Percentiles rank a stretch among this genome's conserved stretches.
These are phyloP conservation scores for Sussaba pulchella DNA, from an alignment of 2,888 invertebrate species.

Conservation along the genomic window DNA sequence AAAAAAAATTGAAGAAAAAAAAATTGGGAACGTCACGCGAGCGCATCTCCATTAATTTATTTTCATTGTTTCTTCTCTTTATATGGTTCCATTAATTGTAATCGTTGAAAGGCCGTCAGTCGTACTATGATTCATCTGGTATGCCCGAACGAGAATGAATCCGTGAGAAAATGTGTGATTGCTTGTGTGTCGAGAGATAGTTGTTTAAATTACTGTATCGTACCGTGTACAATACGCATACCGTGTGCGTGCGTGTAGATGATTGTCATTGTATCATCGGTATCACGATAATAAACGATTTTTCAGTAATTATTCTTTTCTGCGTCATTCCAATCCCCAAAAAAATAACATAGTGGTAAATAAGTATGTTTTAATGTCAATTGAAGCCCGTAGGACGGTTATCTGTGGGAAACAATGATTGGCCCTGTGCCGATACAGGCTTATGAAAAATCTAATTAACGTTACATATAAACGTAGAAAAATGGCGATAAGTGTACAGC, in stretches of 20 bases:
- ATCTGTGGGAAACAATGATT: no score
- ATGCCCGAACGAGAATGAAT: conserved; percentile 63
- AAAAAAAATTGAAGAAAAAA: not conserved
- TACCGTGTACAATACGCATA: conserved; percentile 80
- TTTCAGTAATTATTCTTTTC: conserved; percentile 75
- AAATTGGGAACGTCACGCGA: not conserved
- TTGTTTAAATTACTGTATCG: conserved; percentile 73
- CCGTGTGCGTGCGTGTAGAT: conserved; percentile 69
- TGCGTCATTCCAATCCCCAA: conserved; percentile 17
- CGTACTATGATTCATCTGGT: conserved; percentile 65
- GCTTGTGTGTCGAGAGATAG: conserved; percentile 55
- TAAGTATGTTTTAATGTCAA: not conserved
- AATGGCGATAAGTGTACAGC: no score
- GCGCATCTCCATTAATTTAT: conserved; percentile 80
- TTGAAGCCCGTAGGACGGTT: no score
- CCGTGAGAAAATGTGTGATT: conserved; percentile 52
- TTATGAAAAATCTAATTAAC: no score
- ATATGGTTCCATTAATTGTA: conserved; percentile 79
- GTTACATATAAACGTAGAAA: no score
- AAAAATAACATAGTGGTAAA: not conserved
- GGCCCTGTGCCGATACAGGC: no score
- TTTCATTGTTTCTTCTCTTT: conserved; percentile 77
- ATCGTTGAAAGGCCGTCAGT: conserved; percentile 70
- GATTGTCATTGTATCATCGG: conserved; percentile 76
- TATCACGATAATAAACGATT: conserved; percentile 82